Evolutionary conservation across 1,140 invertebrate genomes (phyloP).

Genomic region (Hyles vespertilio): DNA sequence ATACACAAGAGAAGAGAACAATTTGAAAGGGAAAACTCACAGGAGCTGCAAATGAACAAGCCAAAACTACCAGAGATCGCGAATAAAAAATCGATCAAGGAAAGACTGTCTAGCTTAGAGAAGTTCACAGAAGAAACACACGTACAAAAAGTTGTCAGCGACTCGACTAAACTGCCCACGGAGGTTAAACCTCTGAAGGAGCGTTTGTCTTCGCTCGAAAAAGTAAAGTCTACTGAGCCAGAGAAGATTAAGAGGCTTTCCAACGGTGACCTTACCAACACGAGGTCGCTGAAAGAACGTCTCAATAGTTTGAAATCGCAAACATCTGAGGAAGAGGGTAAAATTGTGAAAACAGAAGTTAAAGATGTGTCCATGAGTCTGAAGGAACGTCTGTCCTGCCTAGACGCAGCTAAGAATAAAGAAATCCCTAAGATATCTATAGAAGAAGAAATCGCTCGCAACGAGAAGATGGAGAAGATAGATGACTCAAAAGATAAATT

Average conservation of each 20-base stretch:
- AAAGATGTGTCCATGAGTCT: constrained; percentile 74
- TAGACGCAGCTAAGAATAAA: constrained; percentile 74
- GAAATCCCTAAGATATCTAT: constrained; percentile 69
- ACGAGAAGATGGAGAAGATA: constrained; percentile 44
- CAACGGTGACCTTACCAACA: constrained; percentile 71
- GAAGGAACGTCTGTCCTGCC: constrained; percentile 76
- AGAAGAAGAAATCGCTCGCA: constrained; percentile 55
- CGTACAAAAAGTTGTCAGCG: constrained; percentile 62
- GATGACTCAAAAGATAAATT: constrained; percentile 45
- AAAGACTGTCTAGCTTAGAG: constrained; percentile 81
- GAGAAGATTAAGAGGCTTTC: constrained; percentile 71
- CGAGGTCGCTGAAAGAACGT: constrained; percentile 75
- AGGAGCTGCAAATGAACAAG: constrained; percentile 68
- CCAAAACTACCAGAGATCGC: constrained; percentile 77
- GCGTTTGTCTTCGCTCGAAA: constrained; percentile 79
- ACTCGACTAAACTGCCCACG: constrained; percentile 75
- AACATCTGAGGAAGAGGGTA: constrained; percentile 68
- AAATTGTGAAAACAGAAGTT: constrained; percentile 55
- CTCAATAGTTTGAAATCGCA: constrained; percentile 77
- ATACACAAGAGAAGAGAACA: constrained; percentile 88
- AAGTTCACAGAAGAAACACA: constrained; percentile 71
- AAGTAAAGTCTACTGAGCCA: constrained; percentile 74
- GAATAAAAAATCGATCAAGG: constrained; percentile 82
- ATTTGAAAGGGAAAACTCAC: constrained; percentile 82
- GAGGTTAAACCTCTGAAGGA: constrained; percentile 80